These are phyloP conservation scores for Neomonachus schauinslandi DNA, from an alignment of 2,113 vertebrate species.

Conservation along the genomic window DNA sequence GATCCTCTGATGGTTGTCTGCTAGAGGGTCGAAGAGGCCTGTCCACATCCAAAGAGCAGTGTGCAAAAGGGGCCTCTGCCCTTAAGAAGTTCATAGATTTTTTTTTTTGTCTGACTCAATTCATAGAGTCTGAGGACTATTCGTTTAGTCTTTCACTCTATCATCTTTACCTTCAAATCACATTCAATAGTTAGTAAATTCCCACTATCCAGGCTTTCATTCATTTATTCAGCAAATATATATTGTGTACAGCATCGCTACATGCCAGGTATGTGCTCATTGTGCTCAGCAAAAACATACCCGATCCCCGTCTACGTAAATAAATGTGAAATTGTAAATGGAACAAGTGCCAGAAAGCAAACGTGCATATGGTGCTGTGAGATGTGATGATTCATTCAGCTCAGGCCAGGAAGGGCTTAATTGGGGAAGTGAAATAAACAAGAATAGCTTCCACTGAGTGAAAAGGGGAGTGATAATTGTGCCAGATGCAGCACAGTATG, in stretches of 20 bases:
- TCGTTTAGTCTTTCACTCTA: background rate
- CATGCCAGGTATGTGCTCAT: fast-evolving
- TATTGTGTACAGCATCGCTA: background rate
- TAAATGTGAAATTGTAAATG: background rate
- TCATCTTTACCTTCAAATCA: background rate
- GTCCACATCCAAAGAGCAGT: background rate
- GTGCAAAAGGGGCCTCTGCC: background rate
- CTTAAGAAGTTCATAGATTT: background rate
- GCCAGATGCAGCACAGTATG: background rate
- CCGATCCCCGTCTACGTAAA: background rate
- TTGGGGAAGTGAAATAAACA: background rate
- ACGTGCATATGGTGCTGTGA: background rate
- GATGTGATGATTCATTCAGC: background rate
- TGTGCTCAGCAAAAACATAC: background rate
- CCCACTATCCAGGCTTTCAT: background rate
- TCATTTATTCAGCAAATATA: background rate
- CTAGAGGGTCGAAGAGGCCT: background rate
- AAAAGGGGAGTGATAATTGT: background rate
- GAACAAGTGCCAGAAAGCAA: background rate
- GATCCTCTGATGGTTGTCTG: background rate
- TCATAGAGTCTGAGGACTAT: background rate
- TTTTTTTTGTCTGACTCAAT: background rate
- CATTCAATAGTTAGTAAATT: background rate
- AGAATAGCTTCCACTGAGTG: background rate
- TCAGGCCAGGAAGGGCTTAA: background rate